These are phyloP conservation scores for Ectobius pallidus DNA, from an alignment of 2,888 invertebrate genomes.

Conservation along the genomic window DNA sequence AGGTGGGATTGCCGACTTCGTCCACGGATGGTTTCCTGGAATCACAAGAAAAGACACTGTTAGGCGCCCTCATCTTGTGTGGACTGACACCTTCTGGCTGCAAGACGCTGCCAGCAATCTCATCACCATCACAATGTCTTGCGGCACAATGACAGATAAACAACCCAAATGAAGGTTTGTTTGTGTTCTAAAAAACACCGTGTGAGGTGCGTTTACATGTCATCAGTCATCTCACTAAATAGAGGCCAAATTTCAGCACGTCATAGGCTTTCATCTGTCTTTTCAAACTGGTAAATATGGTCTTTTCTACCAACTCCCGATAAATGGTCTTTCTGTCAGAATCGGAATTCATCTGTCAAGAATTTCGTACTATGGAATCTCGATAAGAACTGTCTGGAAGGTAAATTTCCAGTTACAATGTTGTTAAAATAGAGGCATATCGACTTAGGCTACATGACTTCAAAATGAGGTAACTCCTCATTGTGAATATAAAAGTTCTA, in stretches of 20 bases:
- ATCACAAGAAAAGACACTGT: constrained; percentile 51
- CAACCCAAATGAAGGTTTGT: constrained; percentile 18
- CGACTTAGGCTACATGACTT: no score
- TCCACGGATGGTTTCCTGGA: constrained; percentile 86
- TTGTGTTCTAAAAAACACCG: constrained; percentile 16
- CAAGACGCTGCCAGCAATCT: not conserved
- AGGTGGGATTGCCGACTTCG: constrained; percentile 82
- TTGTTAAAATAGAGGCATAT: no score
- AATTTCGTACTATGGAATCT: no score
- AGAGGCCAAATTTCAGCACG: not conserved
- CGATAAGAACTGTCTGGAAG: no score
- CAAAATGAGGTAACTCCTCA: no score
- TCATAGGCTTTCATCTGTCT: not conserved
- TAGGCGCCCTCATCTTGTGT: constrained; percentile 4
- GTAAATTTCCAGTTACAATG: no score
- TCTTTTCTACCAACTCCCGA: no score
- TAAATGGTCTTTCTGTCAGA: no score
- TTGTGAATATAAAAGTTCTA: no score
- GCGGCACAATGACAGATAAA: constrained; percentile 7
- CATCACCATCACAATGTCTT: constrained; percentile 24
- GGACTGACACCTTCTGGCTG: not conserved
- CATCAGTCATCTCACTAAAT: constrained; percentile 12
- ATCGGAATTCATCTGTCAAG: no score
- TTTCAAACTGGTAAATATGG: no score
- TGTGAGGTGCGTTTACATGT: not conserved